Conservation (phyloP, 2,888 invertebrate genomes). For the Hesperia comma region DNA sequence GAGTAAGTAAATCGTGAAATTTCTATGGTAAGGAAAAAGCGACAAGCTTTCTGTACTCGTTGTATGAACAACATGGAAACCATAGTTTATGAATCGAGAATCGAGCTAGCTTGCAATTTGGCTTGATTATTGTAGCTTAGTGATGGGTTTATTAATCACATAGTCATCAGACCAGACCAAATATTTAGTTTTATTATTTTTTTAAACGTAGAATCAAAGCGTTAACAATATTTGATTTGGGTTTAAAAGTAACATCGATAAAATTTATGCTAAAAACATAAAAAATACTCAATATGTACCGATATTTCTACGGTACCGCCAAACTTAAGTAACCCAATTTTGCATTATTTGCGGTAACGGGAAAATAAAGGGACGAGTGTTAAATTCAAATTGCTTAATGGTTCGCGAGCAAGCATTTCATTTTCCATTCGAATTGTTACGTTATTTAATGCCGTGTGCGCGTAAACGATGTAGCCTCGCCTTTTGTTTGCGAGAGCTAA, state of each 20-base stretch:
- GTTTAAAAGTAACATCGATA: too few relatives aligned
- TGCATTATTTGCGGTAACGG: conserved; percentile 61
- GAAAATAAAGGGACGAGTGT: conserved; percentile 82
- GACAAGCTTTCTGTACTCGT: conserved; percentile 81
- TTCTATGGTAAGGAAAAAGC: conserved; percentile 77
- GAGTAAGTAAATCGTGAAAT: conserved; percentile 63
- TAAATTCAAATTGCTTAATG: conserved; percentile 83
- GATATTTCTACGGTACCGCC: not conserved
- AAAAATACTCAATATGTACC: not conserved
- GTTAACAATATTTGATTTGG: too few relatives aligned
- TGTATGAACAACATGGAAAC: conserved; percentile 48
- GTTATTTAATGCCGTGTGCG: conserved; percentile 76
- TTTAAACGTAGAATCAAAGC: too few relatives aligned
- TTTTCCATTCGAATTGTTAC: conserved; percentile 81
- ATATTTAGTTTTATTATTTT: too few relatives aligned
- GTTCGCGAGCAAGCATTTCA: conserved; percentile 80
- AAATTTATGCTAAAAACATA: too few relatives aligned
- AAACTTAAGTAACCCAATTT: conserved; percentile 23
- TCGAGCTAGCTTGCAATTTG: too few relatives aligned
- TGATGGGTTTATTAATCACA: too few relatives aligned
- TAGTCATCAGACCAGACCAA: too few relatives aligned
- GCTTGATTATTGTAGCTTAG: too few relatives aligned
- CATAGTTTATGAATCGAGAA: conserved; percentile 44
- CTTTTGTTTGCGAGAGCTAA: conserved; percentile 67
- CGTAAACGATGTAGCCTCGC: conserved; percentile 65